Conservation (phyloP, 2,888 invertebrate genomes). For the Acronicta alni region DNA sequence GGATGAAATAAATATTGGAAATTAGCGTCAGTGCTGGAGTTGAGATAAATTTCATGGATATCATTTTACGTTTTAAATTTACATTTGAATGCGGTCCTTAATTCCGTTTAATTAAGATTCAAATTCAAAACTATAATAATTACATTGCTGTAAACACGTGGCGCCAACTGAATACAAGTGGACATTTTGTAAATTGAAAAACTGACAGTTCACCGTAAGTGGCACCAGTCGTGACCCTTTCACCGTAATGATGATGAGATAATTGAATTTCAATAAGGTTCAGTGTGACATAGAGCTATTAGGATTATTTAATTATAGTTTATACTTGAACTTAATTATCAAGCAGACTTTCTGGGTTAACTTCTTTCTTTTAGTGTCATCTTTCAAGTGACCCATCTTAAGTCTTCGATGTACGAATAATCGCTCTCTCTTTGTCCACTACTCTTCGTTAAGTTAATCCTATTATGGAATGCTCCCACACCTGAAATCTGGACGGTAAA, state of each 20-base stretch:
- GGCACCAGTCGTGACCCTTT: constrained; percentile 44
- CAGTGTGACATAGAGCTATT: constrained; percentile 11
- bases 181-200: constrained; percentile 64
- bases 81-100: constrained; percentile 48
- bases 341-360: neutral
- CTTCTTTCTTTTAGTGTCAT: too few species aligned
- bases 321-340: neutral
- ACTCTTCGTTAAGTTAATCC: too few species aligned
- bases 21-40: constrained; percentile 50
- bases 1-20: constrained; percentile 57
- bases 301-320: constrained; percentile 5
- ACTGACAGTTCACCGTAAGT: constrained; percentile 51
- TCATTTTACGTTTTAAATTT: constrained; percentile 47
- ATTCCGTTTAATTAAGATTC: constrained; percentile 45
- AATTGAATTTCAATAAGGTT: constrained; percentile 43
- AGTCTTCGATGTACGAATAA: too few species aligned
- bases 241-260: constrained; percentile 42
- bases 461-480: too few species aligned
- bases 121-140: constrained; percentile 36
- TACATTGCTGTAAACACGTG: constrained; percentile 40
- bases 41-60: constrained; percentile 63
- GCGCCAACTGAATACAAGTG: constrained; percentile 46
- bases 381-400: too few species aligned
- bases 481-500: too few species aligned
- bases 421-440: too few species aligned